Evolutionary conservation across 2,888 invertebrate species (phyloP).

Genomic region (Acanthoscelides obtectus): DNA sequence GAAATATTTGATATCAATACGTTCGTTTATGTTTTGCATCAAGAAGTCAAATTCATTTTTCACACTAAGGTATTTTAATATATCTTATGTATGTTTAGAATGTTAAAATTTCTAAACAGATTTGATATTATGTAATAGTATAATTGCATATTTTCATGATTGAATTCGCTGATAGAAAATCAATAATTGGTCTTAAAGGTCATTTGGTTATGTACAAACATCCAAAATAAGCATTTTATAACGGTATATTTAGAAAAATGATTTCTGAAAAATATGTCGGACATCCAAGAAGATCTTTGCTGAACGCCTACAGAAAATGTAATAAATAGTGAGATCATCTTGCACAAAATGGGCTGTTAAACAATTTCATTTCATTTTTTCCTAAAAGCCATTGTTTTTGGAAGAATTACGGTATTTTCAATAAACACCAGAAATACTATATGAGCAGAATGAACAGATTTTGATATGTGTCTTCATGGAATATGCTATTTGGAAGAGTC

Average conservation of each 20-base stretch:
- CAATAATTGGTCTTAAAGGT: too few species aligned
- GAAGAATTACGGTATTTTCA: not conserved
- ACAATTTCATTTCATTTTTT: not conserved
- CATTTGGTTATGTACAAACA: not conserved
- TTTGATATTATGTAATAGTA: too few species aligned
- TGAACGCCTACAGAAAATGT: not conserved
- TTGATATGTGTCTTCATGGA: not conserved
- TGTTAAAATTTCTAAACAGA: too few species aligned
- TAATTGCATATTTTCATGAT: too few species aligned
- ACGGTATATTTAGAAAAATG: not conserved
- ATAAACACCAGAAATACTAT: not conserved
- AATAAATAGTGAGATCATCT: not conserved
- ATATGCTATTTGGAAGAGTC: not conserved
- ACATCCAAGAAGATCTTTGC: not conserved
- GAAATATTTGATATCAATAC: too few species aligned
- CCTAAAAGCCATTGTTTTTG: not conserved
- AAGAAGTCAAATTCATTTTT: too few species aligned
- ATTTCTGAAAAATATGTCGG: not conserved
- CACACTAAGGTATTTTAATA: too few species aligned
- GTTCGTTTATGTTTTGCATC: too few species aligned
- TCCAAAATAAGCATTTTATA: not conserved
- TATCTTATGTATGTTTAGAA: too few species aligned
- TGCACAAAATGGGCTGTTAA: not conserved
- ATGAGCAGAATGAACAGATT: not conserved
- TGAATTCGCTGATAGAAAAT: too few species aligned